Evolutionary conservation across 2,797 vertebrate genomes (phyloP).

Genomic region (Acomys russatus): DNA sequence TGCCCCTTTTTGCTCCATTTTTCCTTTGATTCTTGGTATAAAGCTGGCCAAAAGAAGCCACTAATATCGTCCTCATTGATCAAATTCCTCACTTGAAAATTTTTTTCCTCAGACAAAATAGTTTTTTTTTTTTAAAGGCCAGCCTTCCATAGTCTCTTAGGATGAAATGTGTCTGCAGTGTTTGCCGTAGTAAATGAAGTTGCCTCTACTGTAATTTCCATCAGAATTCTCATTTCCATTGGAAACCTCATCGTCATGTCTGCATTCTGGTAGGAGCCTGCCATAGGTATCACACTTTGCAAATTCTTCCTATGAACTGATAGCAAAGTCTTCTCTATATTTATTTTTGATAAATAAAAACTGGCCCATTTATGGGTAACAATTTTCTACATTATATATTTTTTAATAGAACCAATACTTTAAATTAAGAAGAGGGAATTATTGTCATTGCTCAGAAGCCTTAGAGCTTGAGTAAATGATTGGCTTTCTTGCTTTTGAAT

Average conservation of each 20-base stretch:
- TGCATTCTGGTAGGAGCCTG: background rate
- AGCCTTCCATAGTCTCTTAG: background rate
- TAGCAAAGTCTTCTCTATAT: background rate
- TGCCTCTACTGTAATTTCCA: background rate
- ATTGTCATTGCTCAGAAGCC: background rate
- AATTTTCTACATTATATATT: background rate
- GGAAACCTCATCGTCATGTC: background rate
- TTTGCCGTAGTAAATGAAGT: background rate
- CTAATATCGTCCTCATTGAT: background rate
- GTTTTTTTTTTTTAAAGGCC: background rate
- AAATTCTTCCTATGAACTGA: background rate
- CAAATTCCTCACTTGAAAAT: background rate
- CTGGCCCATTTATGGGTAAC: background rate
- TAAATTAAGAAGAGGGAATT: background rate
- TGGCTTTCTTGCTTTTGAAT: background rate
- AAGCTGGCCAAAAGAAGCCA: background rate
- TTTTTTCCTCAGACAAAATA: background rate
- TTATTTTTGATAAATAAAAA: background rate
- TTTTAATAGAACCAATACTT: background rate
- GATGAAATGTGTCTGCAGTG: background rate
- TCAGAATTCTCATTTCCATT: background rate
- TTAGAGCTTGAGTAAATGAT: background rate
- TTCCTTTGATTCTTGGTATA: background rate
- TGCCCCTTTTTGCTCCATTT: background rate
- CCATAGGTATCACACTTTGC: background rate